phyloP scores from a whole-genome alignment of 2,113 vertebrate genomes.

The Muscicapa adusta region DNA sequence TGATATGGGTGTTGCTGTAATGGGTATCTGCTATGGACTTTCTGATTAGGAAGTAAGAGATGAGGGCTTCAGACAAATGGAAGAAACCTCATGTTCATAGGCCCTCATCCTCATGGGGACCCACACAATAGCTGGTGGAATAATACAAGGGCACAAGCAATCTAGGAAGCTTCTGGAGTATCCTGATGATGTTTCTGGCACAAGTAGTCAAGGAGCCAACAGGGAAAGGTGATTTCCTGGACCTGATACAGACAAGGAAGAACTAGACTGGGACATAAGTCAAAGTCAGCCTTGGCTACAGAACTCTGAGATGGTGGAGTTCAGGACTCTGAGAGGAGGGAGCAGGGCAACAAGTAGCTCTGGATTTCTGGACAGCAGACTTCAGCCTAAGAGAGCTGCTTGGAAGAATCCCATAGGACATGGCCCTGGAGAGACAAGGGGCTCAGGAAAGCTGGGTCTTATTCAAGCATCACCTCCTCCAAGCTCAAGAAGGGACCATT shows the following conservation, averaged over 20 bases:
- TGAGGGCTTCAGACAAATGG: background rate
- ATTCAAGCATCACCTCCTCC: background rate
- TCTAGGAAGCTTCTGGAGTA: background rate
- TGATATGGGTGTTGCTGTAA: background rate
- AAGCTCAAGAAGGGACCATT: background rate
- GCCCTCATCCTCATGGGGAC: background rate
- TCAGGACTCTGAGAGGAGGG: background rate
- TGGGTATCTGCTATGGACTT: background rate
- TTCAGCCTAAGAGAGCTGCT: background rate
- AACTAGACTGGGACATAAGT: background rate
- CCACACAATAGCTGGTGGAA: rapidly evolving
- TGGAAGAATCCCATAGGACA: background rate
- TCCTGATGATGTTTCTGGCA: background rate
- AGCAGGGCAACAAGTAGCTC: background rate
- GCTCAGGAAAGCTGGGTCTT: background rate
- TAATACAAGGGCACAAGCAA: background rate
- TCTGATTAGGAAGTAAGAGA: background rate
- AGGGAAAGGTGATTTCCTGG: background rate
- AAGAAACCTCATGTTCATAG: background rate
- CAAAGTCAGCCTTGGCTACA: background rate
- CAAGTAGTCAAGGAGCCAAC: background rate
- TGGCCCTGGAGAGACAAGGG: background rate
- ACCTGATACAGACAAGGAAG: background rate
- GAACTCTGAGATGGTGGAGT: background rate
- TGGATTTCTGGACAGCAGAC: background rate